Conservation (phyloP, 2,113 vertebrate species). For the Morphnarchus princeps region DNA sequence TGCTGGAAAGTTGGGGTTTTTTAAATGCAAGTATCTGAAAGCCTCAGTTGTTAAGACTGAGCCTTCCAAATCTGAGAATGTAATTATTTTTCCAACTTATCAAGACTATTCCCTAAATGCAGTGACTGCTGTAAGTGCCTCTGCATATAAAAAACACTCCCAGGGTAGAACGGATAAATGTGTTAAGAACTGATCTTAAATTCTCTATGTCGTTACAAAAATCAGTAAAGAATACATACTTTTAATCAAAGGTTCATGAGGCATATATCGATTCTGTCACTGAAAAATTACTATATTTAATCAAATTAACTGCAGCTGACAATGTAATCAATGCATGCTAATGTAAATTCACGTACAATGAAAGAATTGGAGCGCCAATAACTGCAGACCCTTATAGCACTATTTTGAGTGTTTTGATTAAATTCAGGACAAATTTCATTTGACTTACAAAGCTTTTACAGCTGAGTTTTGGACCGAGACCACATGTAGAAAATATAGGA, state of each 20-base stretch:
- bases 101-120: not conserved
- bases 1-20: not conserved
- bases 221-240: not conserved
- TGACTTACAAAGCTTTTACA: not conserved
- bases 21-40: constrained; percentile 16
- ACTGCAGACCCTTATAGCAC: not conserved
- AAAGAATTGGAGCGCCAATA: not conserved
- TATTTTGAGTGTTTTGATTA: accelerated
- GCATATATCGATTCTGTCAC: not conserved
- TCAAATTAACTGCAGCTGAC: not conserved
- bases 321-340: not conserved
- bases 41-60: constrained; percentile 21
- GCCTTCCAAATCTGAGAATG: not conserved
- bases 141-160: not conserved
- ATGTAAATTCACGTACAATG: accelerated
- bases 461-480: not conserved
- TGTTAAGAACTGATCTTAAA: not conserved
- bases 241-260: not conserved
- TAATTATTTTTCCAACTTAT: not conserved
- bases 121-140: not conserved
- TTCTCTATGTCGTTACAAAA: not conserved
- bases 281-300: not conserved
- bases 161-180: not conserved
- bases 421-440: not conserved
- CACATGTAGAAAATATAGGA: not conserved